These are phyloP conservation scores for Cephonodes hylas DNA, from an alignment of 2,888 invertebrate species.

Conservation along the genomic window DNA sequence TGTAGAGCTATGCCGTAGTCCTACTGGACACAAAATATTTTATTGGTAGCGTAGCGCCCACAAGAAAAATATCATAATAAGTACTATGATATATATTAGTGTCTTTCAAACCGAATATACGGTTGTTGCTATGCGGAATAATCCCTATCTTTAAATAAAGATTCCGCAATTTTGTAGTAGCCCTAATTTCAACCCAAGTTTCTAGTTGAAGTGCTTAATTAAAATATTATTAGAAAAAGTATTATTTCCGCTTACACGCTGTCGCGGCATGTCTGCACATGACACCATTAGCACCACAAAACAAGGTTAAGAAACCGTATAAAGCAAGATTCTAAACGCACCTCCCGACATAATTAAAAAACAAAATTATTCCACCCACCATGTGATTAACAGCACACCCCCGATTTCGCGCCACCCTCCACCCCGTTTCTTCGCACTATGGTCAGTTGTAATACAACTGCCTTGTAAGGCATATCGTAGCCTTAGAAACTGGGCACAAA, in stretches of 20 bases:
- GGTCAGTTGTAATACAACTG: constrained; percentile 72
- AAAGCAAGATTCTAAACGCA: constrained; percentile 61
- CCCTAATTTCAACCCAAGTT: too few species aligned
- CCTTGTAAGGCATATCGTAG: constrained; percentile 68
- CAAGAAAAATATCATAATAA: too few species aligned
- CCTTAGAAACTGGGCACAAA: constrained; percentile 75
- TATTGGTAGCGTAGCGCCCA: too few species aligned
- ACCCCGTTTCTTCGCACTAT: constrained; percentile 68
- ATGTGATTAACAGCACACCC: constrained; percentile 66
- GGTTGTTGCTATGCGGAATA: too few species aligned
- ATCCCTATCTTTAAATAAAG: too few species aligned
- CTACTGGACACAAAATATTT: too few species aligned
- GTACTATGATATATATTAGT: too few species aligned
- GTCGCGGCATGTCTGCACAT: neutral
- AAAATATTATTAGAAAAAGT: neutral
- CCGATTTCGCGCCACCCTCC: constrained; percentile 34
- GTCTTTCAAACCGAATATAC: too few species aligned
- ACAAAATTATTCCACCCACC: constrained; percentile 74
- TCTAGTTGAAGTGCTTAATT: too few species aligned
- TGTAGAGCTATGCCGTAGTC: too few species aligned
- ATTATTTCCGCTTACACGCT: neutral
- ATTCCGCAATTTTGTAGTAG: too few species aligned
- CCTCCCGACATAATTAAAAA: constrained; percentile 70
- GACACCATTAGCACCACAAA: constrained; percentile 17
- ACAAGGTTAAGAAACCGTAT: constrained; percentile 50